Percentiles rank a stretch among this genome's conserved stretches.
phyloP scores from a whole-genome alignment of 2,797 vertebrate species.

The Liparis tanakae region DNA sequence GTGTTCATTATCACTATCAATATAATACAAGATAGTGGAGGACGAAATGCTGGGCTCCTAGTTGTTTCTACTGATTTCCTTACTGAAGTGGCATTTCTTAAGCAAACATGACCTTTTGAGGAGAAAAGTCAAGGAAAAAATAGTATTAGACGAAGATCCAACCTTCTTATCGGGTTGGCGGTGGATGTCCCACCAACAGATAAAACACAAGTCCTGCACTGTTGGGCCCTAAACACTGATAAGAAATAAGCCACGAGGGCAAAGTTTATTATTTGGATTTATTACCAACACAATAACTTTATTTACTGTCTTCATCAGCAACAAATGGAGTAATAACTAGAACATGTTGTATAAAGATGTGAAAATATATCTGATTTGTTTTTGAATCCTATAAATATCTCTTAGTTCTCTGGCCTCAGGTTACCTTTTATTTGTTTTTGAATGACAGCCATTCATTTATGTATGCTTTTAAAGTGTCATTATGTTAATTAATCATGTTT shows the following conservation, averaged over 20 bases:
- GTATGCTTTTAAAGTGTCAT: neutral
- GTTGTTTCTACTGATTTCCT: neutral
- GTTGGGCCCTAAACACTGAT: slow-evolving; percentile 55
- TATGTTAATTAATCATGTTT: neutral
- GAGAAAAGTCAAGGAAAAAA: slow-evolving; percentile 18
- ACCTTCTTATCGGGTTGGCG: slow-evolving; percentile 20
- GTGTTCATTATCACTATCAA: neutral
- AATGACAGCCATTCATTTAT: neutral
- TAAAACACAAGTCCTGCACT: slow-evolving; percentile 45
- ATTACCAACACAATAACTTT: slow-evolving; percentile 14
- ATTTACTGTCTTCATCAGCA: slow-evolving; percentile 4
- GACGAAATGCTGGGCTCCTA: neutral
- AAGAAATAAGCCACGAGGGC: slow-evolving; percentile 52
- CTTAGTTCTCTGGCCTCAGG: neutral
- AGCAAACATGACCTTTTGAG: slow-evolving; percentile 13
- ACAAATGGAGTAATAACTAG: slow-evolving; percentile 13
- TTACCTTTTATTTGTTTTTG: neutral
- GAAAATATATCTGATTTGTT: neutral
- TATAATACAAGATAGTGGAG: neutral
- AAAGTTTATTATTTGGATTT: slow-evolving; percentile 45
- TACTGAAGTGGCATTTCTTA: neutral
- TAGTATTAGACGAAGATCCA: neutral
- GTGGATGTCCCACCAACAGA: slow-evolving; percentile 20
- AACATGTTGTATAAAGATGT: neutral
- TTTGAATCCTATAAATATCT: neutral